Percentiles rank a stretch among this genome's conserved stretches.
These are phyloP conservation scores for Oryzaephilus surinamensis DNA, from an alignment of 1,140 invertebrate species.

Conservation along the genomic window DNA sequence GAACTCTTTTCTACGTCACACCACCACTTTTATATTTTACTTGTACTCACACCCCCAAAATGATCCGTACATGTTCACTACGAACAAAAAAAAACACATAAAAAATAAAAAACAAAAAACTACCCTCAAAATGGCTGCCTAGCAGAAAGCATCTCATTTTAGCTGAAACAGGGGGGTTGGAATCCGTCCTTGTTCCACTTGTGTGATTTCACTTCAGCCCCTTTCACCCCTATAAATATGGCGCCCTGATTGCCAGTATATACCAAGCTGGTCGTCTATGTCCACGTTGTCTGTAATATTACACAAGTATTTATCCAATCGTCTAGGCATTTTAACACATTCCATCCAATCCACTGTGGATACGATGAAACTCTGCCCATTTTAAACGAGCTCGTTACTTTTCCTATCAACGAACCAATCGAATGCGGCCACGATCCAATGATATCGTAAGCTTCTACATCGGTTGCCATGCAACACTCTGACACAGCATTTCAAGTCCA, in stretches of 20 bases:
- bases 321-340: background rate
- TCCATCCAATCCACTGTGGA: constrained; percentile 13
- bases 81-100: constrained; percentile 23
- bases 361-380: constrained; percentile 16
- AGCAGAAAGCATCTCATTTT: constrained; percentile 39
- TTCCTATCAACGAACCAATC: constrained; percentile 17
- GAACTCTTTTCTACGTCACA: constrained; percentile 9
- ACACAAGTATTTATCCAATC: constrained; percentile 19
- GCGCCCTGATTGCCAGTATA: constrained; percentile 38
- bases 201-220: constrained; percentile 36
- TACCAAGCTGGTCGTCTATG: constrained; percentile 30
- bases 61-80: constrained; percentile 34
- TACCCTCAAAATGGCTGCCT: constrained; percentile 40
- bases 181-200: constrained; percentile 36
- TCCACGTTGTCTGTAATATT: constrained; percentile 28
- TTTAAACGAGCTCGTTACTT: constrained; percentile 29
- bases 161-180: constrained; percentile 36
- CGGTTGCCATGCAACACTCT: constrained; percentile 23
- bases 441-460: constrained; percentile 13
- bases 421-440: constrained; percentile 15
- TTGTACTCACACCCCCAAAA: constrained; percentile 33
- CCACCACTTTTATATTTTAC: constrained; percentile 25
- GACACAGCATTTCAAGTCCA: constrained; percentile 28
- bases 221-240: constrained; percentile 39
- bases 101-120: constrained; percentile 32